Evolutionary conservation across 2,888 invertebrate species (phyloP), one percentile per base, ranked within the genome.

Genomic region (Ethmia dodecea): DNA sequence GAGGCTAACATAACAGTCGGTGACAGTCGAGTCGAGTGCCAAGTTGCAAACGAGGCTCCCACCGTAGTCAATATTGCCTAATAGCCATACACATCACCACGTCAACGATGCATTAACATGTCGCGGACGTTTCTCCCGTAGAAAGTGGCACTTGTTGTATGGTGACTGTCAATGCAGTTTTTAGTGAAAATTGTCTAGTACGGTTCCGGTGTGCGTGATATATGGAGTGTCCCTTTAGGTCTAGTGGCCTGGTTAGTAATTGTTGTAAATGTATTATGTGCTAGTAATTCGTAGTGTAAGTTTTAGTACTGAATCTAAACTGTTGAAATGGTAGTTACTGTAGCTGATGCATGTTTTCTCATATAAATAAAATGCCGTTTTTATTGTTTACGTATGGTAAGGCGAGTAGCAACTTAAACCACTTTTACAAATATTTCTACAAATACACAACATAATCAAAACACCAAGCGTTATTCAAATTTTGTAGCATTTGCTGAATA

Each of bases 91-190:
- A 38, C 53, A 49, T 49, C 51, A 51, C 49, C 59, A 51, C 53
- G 52, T 55, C 50, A 55, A 43, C 33, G 36, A 47, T 34, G 44
- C 63, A 71, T 76, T 74, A 73, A 58, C 66, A 73, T 75, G 68
- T 67, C 44, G 40, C 49, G 47, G 61, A 54, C 63, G 71, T 78
- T 69, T 70, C 74, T 57, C 62, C 49, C 55, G 61, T 79, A 80
- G 84, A 84, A 83, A 83, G 84, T 71, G 50, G 74, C 63, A 65
- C 67, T 60, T 60, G 74, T 45, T 68, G 71, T 63, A 60, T 49
- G 44, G 28, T 42, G 83, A 84, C 81, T 84, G 69, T 65, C 73
- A 83, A 84, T 83, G 72, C 47, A 53, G 61, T 66, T 76, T 76
- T 76, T 74, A 73, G 74, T 64, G 64, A 62, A 70, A 68, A 67